phyloP scores from a whole-genome alignment of 1,140 invertebrate genomes.

The Galendromus occidentalis region DNA sequence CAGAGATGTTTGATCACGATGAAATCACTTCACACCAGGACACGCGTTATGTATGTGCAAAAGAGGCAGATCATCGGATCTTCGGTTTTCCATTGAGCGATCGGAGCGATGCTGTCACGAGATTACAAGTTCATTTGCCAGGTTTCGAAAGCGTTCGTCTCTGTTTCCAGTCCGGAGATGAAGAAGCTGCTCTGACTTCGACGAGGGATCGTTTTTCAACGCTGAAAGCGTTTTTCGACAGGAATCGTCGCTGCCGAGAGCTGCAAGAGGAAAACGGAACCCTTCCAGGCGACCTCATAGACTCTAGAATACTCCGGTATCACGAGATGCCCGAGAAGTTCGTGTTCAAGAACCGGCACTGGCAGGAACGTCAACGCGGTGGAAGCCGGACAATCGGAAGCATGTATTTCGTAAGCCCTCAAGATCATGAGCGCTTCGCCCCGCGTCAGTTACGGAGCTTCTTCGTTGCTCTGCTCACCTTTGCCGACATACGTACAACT shows the following conservation, averaged over 20 bases:
- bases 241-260: too few relatives aligned
- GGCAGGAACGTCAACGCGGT: constrained; percentile 1
- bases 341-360: constrained; percentile 12
- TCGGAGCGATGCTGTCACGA: too few relatives aligned
- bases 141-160: too few relatives aligned
- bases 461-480: too few relatives aligned
- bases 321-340: constrained; percentile 21
- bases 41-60: constrained; percentile 18
- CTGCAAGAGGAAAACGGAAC: too few relatives aligned
- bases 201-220: too few relatives aligned
- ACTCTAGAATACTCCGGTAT: constrained; percentile 18
- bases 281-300: neutral
- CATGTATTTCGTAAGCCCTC: constrained; percentile 16
- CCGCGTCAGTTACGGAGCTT: neutral
- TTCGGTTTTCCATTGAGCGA: neutral
- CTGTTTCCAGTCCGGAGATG: too few relatives aligned
- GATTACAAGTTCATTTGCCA: too few relatives aligned
- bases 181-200: too few relatives aligned
- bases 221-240: too few relatives aligned
- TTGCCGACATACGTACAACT: too few relatives aligned
- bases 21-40: constrained; percentile 19
- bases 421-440: neutral
- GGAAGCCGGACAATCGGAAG: constrained; percentile 9
- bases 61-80: constrained; percentile 20
- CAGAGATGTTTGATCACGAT: constrained; percentile 10